Conservation (phyloP, 2,888 invertebrate species). For the Eupithecia insigniata region DNA sequence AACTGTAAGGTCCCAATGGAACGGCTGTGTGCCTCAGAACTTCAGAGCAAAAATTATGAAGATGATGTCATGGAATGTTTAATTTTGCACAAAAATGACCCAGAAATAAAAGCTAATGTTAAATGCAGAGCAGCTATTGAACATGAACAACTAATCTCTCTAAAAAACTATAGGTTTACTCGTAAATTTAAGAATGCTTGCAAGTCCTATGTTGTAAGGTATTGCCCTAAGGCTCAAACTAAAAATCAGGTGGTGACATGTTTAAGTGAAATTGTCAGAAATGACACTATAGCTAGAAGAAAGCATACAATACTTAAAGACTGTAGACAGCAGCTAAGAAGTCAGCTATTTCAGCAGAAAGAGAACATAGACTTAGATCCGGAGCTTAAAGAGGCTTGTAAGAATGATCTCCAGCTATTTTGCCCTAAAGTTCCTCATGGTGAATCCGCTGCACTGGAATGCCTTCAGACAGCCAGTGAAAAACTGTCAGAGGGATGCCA, state of each 20-base stretch:
- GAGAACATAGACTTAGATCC: constrained; percentile 95
- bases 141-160: constrained; percentile 97
- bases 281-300: constrained; percentile 91
- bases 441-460: constrained; percentile 90
- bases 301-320: constrained; percentile 93
- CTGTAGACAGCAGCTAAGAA: constrained; percentile 95
- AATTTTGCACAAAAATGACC: constrained; percentile 94
- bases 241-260: constrained; percentile 92
- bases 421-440: constrained; percentile 89
- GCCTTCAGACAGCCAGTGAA: constrained; percentile 87
- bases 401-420: constrained; percentile 88
- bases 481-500: constrained; percentile 89
- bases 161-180: constrained; percentile 97
- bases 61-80: constrained; percentile 97
- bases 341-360: constrained; percentile 95
- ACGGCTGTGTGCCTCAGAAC: constrained; percentile 88
- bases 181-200: constrained; percentile 98
- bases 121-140: constrained; percentile 97
- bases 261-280: constrained; percentile 94
- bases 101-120: constrained; percentile 88
- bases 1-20: constrained; percentile 92
- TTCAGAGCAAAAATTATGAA: constrained; percentile 89
- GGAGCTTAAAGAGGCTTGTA: constrained; percentile 92
- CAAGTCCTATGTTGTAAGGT: constrained; percentile 89
- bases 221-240: constrained; percentile 88